A percentile compares a stretch with the other conserved stretches of the same genome.
Conservation (phyloP, 2,113 vertebrate species). For the Miniopterus natalensis region DNA sequence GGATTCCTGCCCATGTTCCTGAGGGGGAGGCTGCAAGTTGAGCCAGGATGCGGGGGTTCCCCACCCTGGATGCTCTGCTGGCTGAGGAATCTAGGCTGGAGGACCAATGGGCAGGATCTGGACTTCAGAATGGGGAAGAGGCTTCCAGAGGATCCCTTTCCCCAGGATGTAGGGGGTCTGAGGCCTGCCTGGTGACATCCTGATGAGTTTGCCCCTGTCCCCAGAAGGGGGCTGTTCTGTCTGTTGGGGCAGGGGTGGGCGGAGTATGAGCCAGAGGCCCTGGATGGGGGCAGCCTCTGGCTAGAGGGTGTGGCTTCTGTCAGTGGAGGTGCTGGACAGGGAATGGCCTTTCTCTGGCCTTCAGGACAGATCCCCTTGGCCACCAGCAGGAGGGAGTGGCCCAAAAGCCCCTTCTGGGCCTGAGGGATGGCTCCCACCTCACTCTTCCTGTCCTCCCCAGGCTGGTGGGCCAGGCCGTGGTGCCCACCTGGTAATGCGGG, state of each 20-base stretch:
- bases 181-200: not conserved
- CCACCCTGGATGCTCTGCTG: accelerated
- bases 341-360: accelerated
- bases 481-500: conserved; percentile 67
- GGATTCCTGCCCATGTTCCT: not conserved
- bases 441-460: conserved; percentile 61
- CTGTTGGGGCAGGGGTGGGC: accelerated
- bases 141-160: not conserved
- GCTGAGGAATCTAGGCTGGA: not conserved
- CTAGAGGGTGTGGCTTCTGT: not conserved
- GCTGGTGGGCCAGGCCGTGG: conserved; percentile 68
- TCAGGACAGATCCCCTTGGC: not conserved
- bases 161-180: not conserved
- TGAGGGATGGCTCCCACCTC: not conserved
- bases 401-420: not conserved
- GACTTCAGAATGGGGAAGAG: not conserved
- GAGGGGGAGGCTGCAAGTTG: not conserved
- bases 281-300: not conserved
- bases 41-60: not conserved
- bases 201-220: not conserved
- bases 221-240: not conserved
- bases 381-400: not conserved
- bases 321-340: not conserved
- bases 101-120: not conserved
- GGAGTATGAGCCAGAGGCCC: not conserved